Base-by-base conservation (phyloP, 2,888 invertebrate species). In the Dryocosmus kuriphilus region DNA sequence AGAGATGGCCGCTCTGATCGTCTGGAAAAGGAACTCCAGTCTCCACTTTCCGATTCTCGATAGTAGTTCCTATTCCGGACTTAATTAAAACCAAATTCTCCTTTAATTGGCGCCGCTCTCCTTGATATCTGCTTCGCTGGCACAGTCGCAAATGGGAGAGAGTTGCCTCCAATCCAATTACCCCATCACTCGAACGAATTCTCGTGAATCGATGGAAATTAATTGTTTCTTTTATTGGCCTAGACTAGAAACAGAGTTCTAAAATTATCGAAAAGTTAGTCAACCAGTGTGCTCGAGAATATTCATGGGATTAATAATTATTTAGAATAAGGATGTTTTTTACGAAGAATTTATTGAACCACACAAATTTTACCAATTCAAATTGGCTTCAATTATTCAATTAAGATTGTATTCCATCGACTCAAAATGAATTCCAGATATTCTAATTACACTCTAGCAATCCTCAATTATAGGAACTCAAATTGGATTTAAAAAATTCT, bases 61-160 rank as follows among this genome's bases (percentile, higher is more conserved):
- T n/a, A n/a, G n/a, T 82, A 81, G 83, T 83, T 84, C 83, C 84
- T 85, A 83, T 85, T 88, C 84, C 81, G 85, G 83, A 80, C 86
- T 88, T 88, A 87, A 89, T 89, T 88, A 88, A 88, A 88, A 86
- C 84, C 86, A 83, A 81, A 82, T 85, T 71, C 71, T 71, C 51
- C 71, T 55, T 71, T 71, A 71, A 71, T 71, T 71, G 71, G 32
- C 30, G 71, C 71, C 46, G 71, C 30, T 46, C 71, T 71, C n/a
- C 67, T 67, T 30, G 67, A 19, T 46, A 19, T 46, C 41, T 46
- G 6, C 30, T 65, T 41, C 16, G 1, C 32, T 19, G n/a, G n/a
- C n/a, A n/a, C n/a, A n/a, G n/a, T n/a, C 32, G 0, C 38, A 38
- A 38, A 63, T 67, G 27, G 38, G 38, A 65, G 32, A 38, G n/a